Evolutionary conservation across 2,797 vertebrate genomes (phyloP).

Genomic region (Gallinago stenura): DNA sequence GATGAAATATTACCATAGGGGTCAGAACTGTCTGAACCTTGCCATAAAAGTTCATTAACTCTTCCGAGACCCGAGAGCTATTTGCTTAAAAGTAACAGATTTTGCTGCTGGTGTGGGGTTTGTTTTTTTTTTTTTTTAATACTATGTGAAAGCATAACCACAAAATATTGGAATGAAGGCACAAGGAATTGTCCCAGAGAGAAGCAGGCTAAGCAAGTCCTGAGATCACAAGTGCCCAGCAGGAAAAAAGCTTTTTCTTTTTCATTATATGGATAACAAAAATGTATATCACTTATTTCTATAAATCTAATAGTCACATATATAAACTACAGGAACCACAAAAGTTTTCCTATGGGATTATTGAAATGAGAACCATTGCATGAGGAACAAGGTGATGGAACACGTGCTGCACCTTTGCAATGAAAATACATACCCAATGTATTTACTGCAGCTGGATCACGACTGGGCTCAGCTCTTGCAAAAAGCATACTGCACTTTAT

Average conservation of each 20-base stretch:
- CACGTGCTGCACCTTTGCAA: neutral
- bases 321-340: neutral
- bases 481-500: neutral
- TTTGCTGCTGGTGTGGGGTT: neutral
- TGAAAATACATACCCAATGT: neutral
- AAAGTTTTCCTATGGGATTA: neutral
- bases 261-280: neutral
- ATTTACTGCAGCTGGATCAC: neutral
- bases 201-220: neutral
- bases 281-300: neutral
- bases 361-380: neutral
- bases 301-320: neutral
- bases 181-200: neutral
- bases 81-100: conserved; percentile 64
- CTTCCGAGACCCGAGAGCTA: conserved; percentile 65
- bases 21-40: conserved; percentile 78
- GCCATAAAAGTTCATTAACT: conserved; percentile 79
- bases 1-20: conserved; percentile 81
- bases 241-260: neutral
- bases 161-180: neutral
- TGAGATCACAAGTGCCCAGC: neutral
- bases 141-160: neutral
- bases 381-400: neutral
- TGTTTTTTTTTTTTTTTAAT: neutral
- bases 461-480: neutral